Evolutionary conservation across 2,888 invertebrate genomes (phyloP).

Genomic region (Leucoma salicis): DNA sequence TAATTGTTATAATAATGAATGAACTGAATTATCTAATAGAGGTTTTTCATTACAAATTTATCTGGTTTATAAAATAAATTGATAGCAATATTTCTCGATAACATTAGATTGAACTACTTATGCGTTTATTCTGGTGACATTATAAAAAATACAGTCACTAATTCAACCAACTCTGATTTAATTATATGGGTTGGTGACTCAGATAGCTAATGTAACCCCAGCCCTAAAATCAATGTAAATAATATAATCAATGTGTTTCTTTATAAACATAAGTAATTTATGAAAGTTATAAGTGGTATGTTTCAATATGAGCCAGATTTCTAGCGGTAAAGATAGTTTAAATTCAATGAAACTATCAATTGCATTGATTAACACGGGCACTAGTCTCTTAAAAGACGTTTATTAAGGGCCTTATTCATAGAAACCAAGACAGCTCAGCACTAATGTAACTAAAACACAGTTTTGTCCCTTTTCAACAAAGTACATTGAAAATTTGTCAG

Average conservation of each 20-base stretch:
- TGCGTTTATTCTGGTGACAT: slow-evolving; percentile 29
- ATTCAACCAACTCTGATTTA: too few relatives aligned
- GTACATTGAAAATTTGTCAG: too few relatives aligned
- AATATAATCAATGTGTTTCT: slow-evolving; percentile 61
- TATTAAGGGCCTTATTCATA: too few relatives aligned
- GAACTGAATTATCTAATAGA: slow-evolving; percentile 44
- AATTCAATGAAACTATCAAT: background rate
- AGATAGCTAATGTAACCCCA: slow-evolving; percentile 28
- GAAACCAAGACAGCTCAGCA: too few relatives aligned
- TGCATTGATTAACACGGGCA: background rate
- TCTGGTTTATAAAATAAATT: slow-evolving; percentile 25
- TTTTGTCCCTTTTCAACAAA: too few relatives aligned
- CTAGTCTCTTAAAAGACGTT: too few relatives aligned
- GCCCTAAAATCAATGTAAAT: slow-evolving; percentile 58
- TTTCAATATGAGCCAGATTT: slow-evolving; percentile 44
- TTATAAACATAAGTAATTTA: slow-evolving; percentile 56
- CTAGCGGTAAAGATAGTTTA: slow-evolving; percentile 28
- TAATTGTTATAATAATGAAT: slow-evolving; percentile 48
- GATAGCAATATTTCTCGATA: slow-evolving; percentile 29
- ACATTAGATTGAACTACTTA: slow-evolving; percentile 22
- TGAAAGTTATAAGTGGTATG: slow-evolving; percentile 46
- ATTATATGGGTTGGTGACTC: too few relatives aligned
- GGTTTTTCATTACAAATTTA: slow-evolving; percentile 35
- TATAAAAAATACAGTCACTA: too few relatives aligned
- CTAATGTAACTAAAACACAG: too few relatives aligned